Evolutionary conservation across 2,113 vertebrate species (phyloP).

Genomic region (Scytalopus superciliaris): DNA sequence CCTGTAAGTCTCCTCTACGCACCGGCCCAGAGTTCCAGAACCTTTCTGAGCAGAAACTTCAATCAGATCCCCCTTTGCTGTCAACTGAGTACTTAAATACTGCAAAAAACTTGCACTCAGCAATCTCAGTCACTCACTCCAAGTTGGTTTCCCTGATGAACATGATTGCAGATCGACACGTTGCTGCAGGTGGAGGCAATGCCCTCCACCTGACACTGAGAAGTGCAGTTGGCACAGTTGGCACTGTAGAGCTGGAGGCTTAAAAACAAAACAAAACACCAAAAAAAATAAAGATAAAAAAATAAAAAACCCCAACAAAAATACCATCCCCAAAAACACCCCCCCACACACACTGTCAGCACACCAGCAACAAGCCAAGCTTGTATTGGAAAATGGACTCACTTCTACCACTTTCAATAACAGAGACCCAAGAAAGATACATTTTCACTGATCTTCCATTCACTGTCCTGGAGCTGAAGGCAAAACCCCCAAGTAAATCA

Average conservation of each 20-base stretch:
- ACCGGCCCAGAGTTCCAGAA: background rate
- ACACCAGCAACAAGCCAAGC: background rate
- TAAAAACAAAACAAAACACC: background rate
- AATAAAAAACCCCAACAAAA: background rate
- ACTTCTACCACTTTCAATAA: background rate
- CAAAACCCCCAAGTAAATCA: background rate
- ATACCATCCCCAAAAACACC: background rate
- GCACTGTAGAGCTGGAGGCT: background rate
- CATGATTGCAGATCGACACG: fast-evolving
- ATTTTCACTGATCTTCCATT: background rate
- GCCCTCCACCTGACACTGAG: background rate
- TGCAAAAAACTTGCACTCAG: background rate
- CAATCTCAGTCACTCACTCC: background rate
- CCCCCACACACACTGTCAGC: background rate
- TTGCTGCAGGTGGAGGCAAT: background rate
- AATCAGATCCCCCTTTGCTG: background rate
- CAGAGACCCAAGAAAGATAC: background rate
- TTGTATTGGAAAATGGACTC: background rate
- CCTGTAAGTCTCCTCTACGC: background rate
- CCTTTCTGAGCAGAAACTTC: background rate
- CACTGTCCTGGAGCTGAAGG: background rate
- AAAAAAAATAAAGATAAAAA: background rate
- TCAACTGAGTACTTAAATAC: background rate
- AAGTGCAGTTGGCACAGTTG: background rate
- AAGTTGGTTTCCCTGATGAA: background rate